phyloP scores from a whole-genome alignment of 2,888 invertebrate genomes.

The Andrena haemorrhoa region DNA sequence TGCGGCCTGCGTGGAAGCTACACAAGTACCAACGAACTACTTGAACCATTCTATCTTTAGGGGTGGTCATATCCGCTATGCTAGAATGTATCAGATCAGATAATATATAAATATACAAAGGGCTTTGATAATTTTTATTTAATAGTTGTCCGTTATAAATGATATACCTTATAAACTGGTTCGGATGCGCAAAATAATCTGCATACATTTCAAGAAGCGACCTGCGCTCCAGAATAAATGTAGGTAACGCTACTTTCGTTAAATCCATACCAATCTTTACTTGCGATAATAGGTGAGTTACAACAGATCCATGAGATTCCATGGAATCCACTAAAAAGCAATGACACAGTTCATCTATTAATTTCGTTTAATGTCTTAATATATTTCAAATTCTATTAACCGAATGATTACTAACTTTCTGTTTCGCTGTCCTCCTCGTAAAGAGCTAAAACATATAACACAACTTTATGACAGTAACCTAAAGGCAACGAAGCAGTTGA shows the following conservation, averaged over 20 bases:
- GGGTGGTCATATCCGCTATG: constrained; percentile 94
- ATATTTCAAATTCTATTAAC: constrained; percentile 9
- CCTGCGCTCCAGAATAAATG: constrained; percentile 98
- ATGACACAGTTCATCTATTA: background rate
- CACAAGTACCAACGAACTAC: constrained; percentile 98
- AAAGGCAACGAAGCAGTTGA: background rate
- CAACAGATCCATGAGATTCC: constrained; percentile 98
- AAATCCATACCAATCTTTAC: constrained; percentile 99
- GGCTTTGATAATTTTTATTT: background rate
- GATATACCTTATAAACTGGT: constrained; percentile 94
- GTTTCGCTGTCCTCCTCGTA: constrained; percentile 96
- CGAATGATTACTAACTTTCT: constrained; percentile 87
- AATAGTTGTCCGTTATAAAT: background rate
- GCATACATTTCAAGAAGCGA: constrained; percentile 99
- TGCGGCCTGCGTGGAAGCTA: constrained; percentile 99
- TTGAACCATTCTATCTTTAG: constrained; percentile 96
- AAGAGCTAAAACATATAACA: constrained; percentile 88
- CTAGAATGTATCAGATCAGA: constrained; percentile 84
- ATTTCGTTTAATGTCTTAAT: constrained; percentile 2
- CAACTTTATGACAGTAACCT: constrained; percentile 14
- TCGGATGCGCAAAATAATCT: constrained; percentile 99
- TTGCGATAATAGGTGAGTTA: constrained; percentile 98
- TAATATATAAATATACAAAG: background rate
- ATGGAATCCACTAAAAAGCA: constrained; percentile 90
- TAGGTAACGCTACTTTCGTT: constrained; percentile 99